Evolutionary conservation across 1,140 invertebrate genomes (phyloP), one percentile per base, ranked within the genome.

Genomic region (Lordiphosa stackelbergi): DNA sequence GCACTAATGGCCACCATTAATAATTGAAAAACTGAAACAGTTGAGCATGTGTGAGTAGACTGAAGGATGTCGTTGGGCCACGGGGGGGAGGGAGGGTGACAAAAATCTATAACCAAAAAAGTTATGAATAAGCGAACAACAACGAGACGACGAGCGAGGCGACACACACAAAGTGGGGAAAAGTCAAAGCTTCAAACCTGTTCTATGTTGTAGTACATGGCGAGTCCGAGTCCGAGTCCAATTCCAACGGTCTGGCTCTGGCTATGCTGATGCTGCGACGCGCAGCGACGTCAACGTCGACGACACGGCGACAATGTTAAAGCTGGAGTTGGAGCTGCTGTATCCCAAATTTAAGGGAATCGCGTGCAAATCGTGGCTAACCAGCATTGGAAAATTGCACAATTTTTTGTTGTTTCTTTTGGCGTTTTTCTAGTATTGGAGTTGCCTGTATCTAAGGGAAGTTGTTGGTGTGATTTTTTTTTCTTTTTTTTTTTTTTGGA

Each of bases 21-120:
- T 83, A 84, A 83, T 83, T 84, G 77, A 83, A 83, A 83, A 83
- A 83, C 77, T 83, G 77, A 83, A 83, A 83, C 77, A 77, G 72
- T 83, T 75, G 71, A 79, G 75, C 77, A 79, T 79, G 72, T 79
- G 72, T 79, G 77, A 58, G 68, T 51, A 55, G n/a, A 53, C 36
- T 54, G 64, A 58, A 45, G 59, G 35, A 63, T 45, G 41, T 24
- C 42, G 40, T 38, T 54, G 61, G 35, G 31, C 16, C 31, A 10
- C 10, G 28, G 37, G 52, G 11, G 9, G 52, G 46, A 24, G 38
- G 40, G 19, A 28, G 38, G 66, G 47, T 71, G 77, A 79, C 75
- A 81, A 79, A 79, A 79, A 79, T 79, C 75, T 79, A 79, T 79
- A 79, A 81, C 77, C 75, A 75, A 79, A 79, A 79, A 79, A 79